Conservation (phyloP, 2,797 vertebrate genomes). For the Myotis pilosus region DNA sequence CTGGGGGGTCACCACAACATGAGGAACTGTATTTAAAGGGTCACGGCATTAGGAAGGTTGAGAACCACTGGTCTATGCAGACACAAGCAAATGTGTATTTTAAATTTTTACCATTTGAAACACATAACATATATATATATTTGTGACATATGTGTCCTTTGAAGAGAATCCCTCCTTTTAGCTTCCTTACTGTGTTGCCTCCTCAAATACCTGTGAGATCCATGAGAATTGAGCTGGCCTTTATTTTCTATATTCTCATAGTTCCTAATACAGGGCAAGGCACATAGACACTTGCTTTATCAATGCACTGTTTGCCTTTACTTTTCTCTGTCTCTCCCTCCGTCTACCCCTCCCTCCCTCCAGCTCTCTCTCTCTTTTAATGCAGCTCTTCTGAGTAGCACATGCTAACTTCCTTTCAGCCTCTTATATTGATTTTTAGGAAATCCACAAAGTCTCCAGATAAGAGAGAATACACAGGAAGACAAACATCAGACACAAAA, state of each 20-base stretch:
- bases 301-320: not conserved
- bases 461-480: conserved; percentile 75
- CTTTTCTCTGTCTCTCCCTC: no score
- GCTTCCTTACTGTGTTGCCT: not conserved
- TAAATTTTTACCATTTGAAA: not conserved
- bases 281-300: not conserved
- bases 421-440: conserved; percentile 75
- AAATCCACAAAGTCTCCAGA: conserved; percentile 74
- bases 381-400: conserved; percentile 6
- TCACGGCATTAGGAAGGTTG: no score
- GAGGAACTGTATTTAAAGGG: no score
- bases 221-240: not conserved
- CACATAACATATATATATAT: not conserved
- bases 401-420: conserved; percentile 64
- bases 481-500: conserved; percentile 76
- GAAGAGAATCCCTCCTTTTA: not conserved
- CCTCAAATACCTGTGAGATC: not conserved
- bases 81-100: not conserved
- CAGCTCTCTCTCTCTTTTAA: not conserved
- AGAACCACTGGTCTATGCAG: not conserved
- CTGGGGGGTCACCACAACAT: no score
- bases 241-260: not conserved
- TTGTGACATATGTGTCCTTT: not conserved
- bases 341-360: not conserved
- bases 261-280: not conserved